A percentile compares a stretch with the other conserved stretches of the same genome.
phyloP scores from a whole-genome alignment of 2,797 vertebrate species.

The Scyliorhinus canicula region DNA sequence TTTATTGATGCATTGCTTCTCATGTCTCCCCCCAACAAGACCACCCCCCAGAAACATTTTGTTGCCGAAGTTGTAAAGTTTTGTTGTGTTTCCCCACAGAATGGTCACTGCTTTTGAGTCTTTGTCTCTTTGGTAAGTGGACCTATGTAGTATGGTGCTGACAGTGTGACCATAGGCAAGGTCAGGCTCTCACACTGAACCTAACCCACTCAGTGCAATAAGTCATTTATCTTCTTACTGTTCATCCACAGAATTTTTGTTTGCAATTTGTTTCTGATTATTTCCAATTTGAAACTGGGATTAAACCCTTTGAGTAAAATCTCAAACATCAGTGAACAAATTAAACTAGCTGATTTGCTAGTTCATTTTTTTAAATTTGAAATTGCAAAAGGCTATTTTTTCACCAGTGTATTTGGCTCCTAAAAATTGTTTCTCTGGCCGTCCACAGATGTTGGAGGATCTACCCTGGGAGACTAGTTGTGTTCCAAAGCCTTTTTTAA shows the following conservation, averaged over 20 bases:
- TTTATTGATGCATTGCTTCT: neutral
- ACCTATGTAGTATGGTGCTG: neutral
- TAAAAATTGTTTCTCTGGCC: neutral
- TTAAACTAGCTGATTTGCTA: neutral
- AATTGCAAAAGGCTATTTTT: neutral
- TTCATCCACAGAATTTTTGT: neutral
- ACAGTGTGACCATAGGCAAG: neutral
- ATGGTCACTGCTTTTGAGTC: neutral
- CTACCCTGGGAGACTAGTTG: neutral
- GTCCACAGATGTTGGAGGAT: neutral
- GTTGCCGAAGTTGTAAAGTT: neutral
- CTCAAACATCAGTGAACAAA: neutral
- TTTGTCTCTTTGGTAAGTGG: neutral
- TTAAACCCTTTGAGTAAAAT: neutral
- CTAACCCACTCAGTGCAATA: neutral
- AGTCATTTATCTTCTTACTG: neutral
- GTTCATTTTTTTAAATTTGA: neutral
- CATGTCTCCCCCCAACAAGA: neutral
- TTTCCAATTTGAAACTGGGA: neutral
- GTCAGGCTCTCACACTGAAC: neutral
- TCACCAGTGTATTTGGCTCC: neutral
- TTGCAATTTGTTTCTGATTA: neutral
- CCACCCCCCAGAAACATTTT: neutral
- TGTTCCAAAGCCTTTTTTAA: neutral
- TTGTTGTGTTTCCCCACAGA: neutral